Evolutionary conservation across 1,140 invertebrate genomes (phyloP).

Genomic region (Hermetia illucens): DNA sequence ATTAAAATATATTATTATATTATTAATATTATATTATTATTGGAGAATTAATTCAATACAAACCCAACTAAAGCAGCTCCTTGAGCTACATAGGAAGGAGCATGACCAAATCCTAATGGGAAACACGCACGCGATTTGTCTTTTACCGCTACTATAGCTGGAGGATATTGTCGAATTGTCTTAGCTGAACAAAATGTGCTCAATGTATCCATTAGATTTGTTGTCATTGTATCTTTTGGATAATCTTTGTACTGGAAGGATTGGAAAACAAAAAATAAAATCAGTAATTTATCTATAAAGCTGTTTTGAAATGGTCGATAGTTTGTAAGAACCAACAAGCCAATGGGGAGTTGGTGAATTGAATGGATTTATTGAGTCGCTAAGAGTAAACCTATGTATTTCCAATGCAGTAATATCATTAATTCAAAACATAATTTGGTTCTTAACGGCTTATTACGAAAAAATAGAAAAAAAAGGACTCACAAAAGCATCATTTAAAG

Average conservation of each 20-base stretch:
- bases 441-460: too few species aligned
- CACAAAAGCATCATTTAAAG: constrained; percentile 75
- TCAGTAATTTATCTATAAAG: neutral
- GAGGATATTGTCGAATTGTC: constrained; percentile 53
- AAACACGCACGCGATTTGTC: constrained; percentile 67
- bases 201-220: constrained; percentile 35
- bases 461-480: too few species aligned
- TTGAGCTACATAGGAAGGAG: constrained; percentile 62
- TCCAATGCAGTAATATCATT: too few species aligned
- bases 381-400: too few species aligned
- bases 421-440: too few species aligned
- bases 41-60: neutral
- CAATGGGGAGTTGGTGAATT: neutral
- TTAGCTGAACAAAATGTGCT: constrained; percentile 16
- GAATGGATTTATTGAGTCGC: constrained; percentile 1
- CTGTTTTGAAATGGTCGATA: too few species aligned
- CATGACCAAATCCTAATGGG: constrained; percentile 82
- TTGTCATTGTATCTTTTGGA: constrained; percentile 34
- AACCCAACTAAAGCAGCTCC: constrained; percentile 73
- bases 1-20: neutral
- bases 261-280: neutral
- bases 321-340: too few species aligned
- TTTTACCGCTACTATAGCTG: constrained; percentile 50
- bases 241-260: constrained; percentile 41
- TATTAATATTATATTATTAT: neutral